Conservation (phyloP, 2,113 vertebrate genomes). For the Ameiurus melas region DNA sequence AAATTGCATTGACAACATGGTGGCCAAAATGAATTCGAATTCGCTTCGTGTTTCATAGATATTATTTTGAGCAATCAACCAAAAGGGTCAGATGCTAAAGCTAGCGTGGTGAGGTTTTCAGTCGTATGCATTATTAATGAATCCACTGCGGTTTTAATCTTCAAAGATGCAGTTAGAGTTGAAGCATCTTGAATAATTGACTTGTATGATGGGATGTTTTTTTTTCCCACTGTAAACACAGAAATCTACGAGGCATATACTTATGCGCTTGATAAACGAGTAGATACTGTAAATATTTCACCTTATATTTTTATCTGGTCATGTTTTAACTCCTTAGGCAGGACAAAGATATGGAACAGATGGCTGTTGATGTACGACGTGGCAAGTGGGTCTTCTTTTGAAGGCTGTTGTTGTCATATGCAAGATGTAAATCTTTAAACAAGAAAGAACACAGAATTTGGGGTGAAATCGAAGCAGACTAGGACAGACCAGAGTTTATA, state of each 20-base stretch:
- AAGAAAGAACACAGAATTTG: not conserved
- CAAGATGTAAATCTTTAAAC: not conserved
- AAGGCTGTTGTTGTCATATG: too few relatives aligned
- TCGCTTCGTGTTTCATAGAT: constrained; percentile 47
- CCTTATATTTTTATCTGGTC: not conserved
- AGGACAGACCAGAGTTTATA: not conserved
- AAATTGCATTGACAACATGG: constrained; percentile 3
- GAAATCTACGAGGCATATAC: not conserved
- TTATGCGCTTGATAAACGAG: not conserved
- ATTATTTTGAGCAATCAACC: not conserved
- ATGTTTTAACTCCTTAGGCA: not conserved
- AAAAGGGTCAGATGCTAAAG: constrained; percentile 53
- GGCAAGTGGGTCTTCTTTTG: not conserved
- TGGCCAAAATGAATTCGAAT: not conserved
- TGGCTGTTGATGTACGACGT: not conserved
- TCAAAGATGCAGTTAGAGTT: constrained; percentile 49
- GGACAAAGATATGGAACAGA: not conserved
- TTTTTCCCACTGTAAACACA: constrained; percentile 19
- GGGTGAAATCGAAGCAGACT: not conserved
- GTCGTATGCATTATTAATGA: constrained; percentile 50
- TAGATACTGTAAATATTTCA: not conserved
- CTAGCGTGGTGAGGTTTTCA: constrained; percentile 26
- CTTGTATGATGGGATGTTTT: constrained; percentile 45
- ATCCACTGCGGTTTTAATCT: constrained; percentile 44
- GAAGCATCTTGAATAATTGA: constrained; percentile 39